Evolutionary conservation across 2,797 vertebrate genomes (phyloP).

Genomic region (Spinibarbus caldwelli): DNA sequence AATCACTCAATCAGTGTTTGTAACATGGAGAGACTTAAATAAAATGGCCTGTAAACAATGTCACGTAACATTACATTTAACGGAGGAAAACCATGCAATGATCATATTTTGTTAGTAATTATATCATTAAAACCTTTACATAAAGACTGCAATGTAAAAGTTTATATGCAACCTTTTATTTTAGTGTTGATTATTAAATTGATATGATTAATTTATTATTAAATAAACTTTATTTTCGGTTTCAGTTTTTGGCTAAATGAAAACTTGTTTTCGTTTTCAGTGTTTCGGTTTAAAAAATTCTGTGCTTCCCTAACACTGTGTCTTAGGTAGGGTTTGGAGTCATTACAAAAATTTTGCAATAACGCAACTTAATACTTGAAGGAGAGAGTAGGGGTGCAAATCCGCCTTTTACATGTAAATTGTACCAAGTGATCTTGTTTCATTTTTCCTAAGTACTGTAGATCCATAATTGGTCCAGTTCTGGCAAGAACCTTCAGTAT

Average conservation of each 20-base stretch:
- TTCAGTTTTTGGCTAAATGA: no score
- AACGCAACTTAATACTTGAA: neutral
- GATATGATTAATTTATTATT: no score
- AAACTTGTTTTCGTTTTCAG: neutral
- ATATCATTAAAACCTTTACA: neutral
- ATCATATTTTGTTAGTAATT: neutral
- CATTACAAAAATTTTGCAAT: neutral
- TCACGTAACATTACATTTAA: no score
- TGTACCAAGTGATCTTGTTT: no score
- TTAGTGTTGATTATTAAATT: no score
- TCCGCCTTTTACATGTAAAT: neutral
- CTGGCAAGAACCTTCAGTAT: neutral
- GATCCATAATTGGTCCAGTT: neutral
- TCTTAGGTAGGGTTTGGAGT: neutral
- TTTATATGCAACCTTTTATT: no score
- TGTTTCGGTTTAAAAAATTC: no score
- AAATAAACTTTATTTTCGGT: no score
- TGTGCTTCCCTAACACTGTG: no score
- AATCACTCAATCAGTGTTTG: neutral
- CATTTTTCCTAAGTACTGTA: neutral
- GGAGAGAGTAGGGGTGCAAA: neutral
- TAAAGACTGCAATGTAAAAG: neutral
- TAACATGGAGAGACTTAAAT: no score
- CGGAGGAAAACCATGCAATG: no score
- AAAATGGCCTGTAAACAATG: neutral